Evolutionary conservation across 30 jellyfish, hydroid and myxozoan species (phyloP), one percentile per base, ranked within the genome.

Genomic region (Rhopilema esculentum): DNA sequence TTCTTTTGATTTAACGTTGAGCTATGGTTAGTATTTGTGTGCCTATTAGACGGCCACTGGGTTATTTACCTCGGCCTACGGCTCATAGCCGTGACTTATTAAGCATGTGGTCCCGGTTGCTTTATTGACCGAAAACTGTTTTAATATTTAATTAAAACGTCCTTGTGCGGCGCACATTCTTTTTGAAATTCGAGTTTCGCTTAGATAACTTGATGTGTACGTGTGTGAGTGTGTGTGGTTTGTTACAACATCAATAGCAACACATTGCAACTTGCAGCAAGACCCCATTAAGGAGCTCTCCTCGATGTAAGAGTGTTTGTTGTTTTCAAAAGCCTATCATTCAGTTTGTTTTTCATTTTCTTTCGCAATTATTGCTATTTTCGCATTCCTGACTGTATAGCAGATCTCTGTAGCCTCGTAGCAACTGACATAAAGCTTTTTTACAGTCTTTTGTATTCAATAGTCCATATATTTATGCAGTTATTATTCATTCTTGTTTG

Each of bases 101-200:
- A 83, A 83, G 91, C 91, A 83, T 83, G 91, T 83, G 91, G 91
- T 83, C 91, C 91, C 48, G 84, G 91, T 83, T 68, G 91, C 91
- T 83, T 83, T 61, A 83, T 83, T 83, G 91, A 83, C 85, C 91
- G 85, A 83, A 83, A 83, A 83, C 91, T 83, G 91, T 83, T 83
- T 83, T 83, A 83, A 83, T 83, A 83, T 83, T 83, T 83, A 83
- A 83, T 83, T 70, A 83, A 31, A 69, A 49, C 91, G 51, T 73
- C 91, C 85, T 83, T 66, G 85, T 66, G 72, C 85, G 85, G 85
- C 90, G 85, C 91, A 83, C 91, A 65, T 83, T 83, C 85, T 83
- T 83, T 83, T 83, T 66, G 49, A 48, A 66, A 69, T 49, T 29
- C 73, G 66, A 66, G 77, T 66, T 66, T 66, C 32, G 77, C 77